These are phyloP conservation scores for Crossaster papposus DNA, from an alignment of 53 echinoderm and acorn worm species.

Conservation along the genomic window DNA sequence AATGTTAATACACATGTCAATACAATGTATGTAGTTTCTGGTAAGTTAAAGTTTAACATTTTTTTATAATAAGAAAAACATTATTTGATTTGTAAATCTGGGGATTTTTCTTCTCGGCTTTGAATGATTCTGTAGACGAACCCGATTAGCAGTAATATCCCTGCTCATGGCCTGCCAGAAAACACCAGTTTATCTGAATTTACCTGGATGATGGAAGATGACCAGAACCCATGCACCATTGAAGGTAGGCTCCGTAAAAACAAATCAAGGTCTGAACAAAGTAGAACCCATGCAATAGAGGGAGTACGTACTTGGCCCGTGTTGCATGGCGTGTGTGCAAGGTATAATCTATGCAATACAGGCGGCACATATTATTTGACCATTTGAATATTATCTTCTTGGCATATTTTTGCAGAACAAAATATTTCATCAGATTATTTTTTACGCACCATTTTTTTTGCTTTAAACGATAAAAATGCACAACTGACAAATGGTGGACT, in stretches of 20 bases:
- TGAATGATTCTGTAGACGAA: background rate
- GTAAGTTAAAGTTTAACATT: too few species aligned
- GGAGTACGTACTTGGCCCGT: background rate
- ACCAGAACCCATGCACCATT: conserved; percentile 32
- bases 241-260: conserved; percentile 22
- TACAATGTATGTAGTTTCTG: background rate
- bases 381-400: too few species aligned
- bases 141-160: background rate
- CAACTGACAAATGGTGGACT: too few species aligned
- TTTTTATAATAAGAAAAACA: too few species aligned
- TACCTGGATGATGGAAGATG: conserved; percentile 41
- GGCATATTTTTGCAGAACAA: too few species aligned
- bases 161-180: conserved; percentile 34
- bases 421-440: too few species aligned
- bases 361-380: background rate
- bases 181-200: conserved; percentile 19
- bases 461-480: too few species aligned
- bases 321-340: background rate
- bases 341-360: background rate
- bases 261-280: background rate
- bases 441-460: too few species aligned
- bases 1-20: background rate
- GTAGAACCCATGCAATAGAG: conserved; percentile 11
- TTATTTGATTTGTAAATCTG: too few species aligned
- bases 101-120: background rate